Base-by-base conservation (phyloP, 2,888 invertebrate species). In the Cephus runcator region DNA sequence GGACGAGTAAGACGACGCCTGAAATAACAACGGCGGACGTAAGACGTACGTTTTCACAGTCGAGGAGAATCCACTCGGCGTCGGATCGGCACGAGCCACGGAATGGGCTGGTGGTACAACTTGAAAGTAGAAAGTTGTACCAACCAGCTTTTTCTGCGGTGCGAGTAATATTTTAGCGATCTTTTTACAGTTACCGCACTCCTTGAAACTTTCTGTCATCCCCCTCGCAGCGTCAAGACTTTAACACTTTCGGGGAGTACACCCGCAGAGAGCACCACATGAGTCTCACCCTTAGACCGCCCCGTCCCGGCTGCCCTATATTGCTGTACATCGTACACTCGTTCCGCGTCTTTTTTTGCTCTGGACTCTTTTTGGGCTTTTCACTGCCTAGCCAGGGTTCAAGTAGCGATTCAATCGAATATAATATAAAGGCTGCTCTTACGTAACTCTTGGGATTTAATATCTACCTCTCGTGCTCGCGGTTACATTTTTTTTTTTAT, bases 151-250 rank as follows among this genome's bases (percentile, higher is more conserved):
- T 83, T 86, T 83, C 81, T 82, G 81, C 82, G 83, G 85, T 85
- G 83, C 84, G 84, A 83, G 86, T 87, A 87, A 88, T 89, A 87
- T 88, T 88, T 89, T 86, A 88, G 84, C 83, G 78, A 83, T 85
- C 79, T 82, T 76, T 79, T 73, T 76, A 75, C 81, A 84, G 84
- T 82, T 83, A 79, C 83, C 81, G 75, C 75, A 80, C 75, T 73
- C 79, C 56, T 40, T 73, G 81, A 83, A 88, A 88, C 85, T 88
- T 88, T 87, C 83, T 82, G 85, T 86, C 84, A 82, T 84, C 79
- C 76, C 78, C 73, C 82, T 69, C 73, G 76, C 76, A 71, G 76
- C 79, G 34, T 34, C 30, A 75, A 69, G 82, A 76, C 82, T 87
- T 81, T 77, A 81, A 85, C 82, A 83, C 83, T 81, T 83, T 82